A percentile compares a stretch with the other conserved stretches of the same genome.
These are phyloP conservation scores for Zelleria hepariella DNA, from an alignment of 2,888 invertebrate genomes.

Conservation along the genomic window DNA sequence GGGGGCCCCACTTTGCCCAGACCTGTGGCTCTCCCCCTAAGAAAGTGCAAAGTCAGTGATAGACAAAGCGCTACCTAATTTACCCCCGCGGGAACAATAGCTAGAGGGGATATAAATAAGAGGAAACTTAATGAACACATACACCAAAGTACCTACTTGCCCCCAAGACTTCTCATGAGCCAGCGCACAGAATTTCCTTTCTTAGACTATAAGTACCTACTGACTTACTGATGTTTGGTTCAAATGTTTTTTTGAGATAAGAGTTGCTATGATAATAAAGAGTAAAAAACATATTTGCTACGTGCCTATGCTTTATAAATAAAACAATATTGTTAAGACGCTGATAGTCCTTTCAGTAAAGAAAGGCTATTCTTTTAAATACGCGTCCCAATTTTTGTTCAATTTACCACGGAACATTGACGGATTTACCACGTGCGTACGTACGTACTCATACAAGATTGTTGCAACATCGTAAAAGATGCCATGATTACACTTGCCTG, in stretches of 20 bases:
- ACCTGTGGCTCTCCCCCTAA: conserved; percentile 17
- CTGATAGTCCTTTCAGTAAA: too few species aligned
- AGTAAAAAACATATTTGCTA: too few species aligned
- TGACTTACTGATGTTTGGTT: too few species aligned
- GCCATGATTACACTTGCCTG: not conserved
- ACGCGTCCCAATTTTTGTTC: not conserved
- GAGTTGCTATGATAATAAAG: too few species aligned
- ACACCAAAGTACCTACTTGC: conserved; percentile 42
- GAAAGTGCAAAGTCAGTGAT: conserved; percentile 44
- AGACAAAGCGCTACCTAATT: conserved; percentile 58
- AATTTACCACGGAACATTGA: not conserved
- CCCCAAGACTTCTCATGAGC: not conserved
- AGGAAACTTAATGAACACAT: conserved; percentile 63
- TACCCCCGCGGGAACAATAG: conserved; percentile 46
- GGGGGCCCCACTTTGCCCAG: not conserved
- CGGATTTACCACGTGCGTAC: not conserved
- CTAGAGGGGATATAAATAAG: conserved; percentile 58
- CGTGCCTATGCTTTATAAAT: too few species aligned
- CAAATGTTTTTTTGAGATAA: too few species aligned
- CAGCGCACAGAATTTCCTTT: too few species aligned
- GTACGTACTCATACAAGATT: not conserved
- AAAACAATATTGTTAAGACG: too few species aligned
- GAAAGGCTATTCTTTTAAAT: too few species aligned
- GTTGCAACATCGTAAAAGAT: conserved; percentile 1
- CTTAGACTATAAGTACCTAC: too few species aligned